phyloP scores from a whole-genome alignment of 2,888 invertebrate species.

The Drosophila mimetica region DNA sequence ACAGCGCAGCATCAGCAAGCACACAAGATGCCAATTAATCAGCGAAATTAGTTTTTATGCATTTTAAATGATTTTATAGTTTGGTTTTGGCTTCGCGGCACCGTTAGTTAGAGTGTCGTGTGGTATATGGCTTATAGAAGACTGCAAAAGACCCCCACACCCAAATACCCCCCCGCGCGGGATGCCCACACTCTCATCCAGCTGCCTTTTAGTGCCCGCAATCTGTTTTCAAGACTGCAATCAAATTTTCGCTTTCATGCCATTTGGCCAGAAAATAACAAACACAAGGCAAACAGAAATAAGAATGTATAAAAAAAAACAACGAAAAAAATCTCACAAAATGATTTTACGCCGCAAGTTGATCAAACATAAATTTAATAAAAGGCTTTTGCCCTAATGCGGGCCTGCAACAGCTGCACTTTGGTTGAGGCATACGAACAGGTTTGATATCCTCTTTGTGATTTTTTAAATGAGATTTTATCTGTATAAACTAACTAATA shows the following conservation, averaged over 20 bases:
- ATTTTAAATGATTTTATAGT: conserved; percentile 67
- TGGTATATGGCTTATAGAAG: conserved; percentile 3
- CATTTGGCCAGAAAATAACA: conserved; percentile 58
- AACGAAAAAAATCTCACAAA: conserved; percentile 38
- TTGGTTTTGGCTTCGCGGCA: conserved; percentile 20
- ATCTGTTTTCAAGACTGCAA: conserved; percentile 49
- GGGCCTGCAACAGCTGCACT: conserved; percentile 35
- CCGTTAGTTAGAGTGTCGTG: conserved; percentile 32
- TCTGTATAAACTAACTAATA: neutral
- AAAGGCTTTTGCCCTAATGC: conserved; percentile 56
- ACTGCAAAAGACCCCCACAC: neutral
- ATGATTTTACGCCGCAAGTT: conserved; percentile 55
- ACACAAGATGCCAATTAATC: conserved; percentile 64
- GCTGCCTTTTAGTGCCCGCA: conserved; percentile 38
- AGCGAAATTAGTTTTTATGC: conserved; percentile 77
- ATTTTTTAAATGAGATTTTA: too few relatives aligned
- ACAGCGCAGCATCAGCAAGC: conserved; percentile 27
- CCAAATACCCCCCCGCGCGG: neutral
- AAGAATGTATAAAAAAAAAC: conserved; percentile 4
- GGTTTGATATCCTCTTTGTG: conserved; percentile 4
- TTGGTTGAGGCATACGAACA: neutral
- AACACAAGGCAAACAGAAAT: conserved; percentile 11
- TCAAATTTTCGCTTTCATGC: conserved; percentile 76
- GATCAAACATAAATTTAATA: conserved; percentile 74
- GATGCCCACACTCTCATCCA: conserved; percentile 2